Base-by-base conservation (phyloP, 1,140 invertebrate species). In the Drosophila repleta region DNA sequence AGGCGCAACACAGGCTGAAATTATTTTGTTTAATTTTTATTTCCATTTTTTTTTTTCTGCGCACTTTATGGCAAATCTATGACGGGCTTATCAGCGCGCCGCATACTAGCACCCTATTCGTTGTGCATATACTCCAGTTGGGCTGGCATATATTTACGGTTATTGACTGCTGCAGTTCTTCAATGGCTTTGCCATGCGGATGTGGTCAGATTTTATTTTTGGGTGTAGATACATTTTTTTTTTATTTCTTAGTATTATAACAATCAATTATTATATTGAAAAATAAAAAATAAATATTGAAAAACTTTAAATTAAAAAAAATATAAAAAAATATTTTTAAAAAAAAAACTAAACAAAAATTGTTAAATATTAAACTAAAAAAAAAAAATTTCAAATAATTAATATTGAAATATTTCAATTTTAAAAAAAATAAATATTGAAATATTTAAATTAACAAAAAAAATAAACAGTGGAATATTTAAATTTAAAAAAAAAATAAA, bases 1-100 rank as follows among this genome's bases (percentile, higher is more conserved):
- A 73, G 60, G 64, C 49, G 37, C 20, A 57, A 20, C 61, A 43
- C 26, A 65, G 62, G 6, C 68, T 52, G 46, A 65, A 52, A 71
- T 58, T 71, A 66, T 52, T 71, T 71, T 46, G 6, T 45, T 56
- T 56, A 52, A 49, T 35, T 58, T 51, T 39, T 29, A 2, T 8
- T 21, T 58, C 18, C 46, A 37, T 24, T 51, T 43, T 32, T 24
- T n/a, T 43, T 51, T 8, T 17, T 17, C 32, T 51, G 58, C 60
- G 32, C 11, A 43, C 58, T 71, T 66, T 66, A 66, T 66, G 53
- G 53, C n/a, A 46, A 58, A 71, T 52, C 62, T 71, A 58, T 71
- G 68, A 66, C 53, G 39, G 53, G 37, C 62, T 71, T 71, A 71
- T 71, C 68, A 66, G 45, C 35, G 26, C 29, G 15, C 1, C 11